Percentiles rank a stretch among this genome's conserved stretches.
These are phyloP conservation scores for Mechanitis mazaeus DNA, from an alignment of 2,888 invertebrate species.

Conservation along the genomic window DNA sequence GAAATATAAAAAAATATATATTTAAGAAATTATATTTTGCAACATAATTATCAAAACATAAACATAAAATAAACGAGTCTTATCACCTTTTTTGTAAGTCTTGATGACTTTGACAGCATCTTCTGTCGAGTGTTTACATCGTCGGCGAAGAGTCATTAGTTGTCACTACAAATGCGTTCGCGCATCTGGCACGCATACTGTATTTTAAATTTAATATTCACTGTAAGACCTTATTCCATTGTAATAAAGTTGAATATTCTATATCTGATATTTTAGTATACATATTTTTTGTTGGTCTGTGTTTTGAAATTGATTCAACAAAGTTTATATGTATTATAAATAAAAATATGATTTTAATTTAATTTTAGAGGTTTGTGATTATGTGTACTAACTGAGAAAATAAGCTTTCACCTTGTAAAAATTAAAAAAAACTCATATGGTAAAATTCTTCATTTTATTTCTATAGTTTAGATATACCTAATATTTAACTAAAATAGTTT, in stretches of 20 bases:
- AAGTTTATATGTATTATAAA: conserved; percentile 35
- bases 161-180: conserved; percentile 51
- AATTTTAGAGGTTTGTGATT: too few relatives aligned
- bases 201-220: conserved; percentile 21
- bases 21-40: conserved; percentile 26
- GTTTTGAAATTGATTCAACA: conserved; percentile 51
- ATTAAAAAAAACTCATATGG: too few relatives aligned
- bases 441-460: too few relatives aligned
- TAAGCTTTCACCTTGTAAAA: too few relatives aligned
- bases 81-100: conserved; percentile 40
- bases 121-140: conserved; percentile 67
- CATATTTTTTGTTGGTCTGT: not conserved
- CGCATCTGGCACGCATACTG: conserved; percentile 64
- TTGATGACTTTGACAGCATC: conserved; percentile 65
- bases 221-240: not conserved
- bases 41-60: conserved; percentile 20
- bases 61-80: conserved; percentile 41
- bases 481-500: too few relatives aligned
- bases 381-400: too few relatives aligned
- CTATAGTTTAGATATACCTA: too few relatives aligned
- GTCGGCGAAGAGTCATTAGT: conserved; percentile 71
- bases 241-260: conserved; percentile 23
- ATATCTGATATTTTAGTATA: not conserved
- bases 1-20: too few relatives aligned
- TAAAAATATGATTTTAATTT: conserved; percentile 28